Evolutionary conservation across 2,797 vertebrate genomes (phyloP).

Genomic region (Lithobates sylvaticus): DNA sequence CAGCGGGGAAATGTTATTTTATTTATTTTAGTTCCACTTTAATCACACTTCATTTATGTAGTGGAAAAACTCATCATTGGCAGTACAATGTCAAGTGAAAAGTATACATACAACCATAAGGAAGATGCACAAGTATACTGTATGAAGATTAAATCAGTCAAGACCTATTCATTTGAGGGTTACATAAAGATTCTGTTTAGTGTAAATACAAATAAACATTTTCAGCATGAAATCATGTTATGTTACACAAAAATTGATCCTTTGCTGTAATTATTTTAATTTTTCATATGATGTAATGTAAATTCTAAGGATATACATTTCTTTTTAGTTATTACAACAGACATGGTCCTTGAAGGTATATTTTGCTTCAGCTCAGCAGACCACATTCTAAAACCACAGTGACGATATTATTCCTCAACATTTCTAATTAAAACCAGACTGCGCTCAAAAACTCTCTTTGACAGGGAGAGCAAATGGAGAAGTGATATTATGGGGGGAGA

Average conservation of each 20-base stretch:
- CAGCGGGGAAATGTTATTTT: neutral
- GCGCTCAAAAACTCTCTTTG: neutral
- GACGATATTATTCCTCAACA: neutral
- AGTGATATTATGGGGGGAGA: neutral
- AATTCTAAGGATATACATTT: slow-evolving; percentile 10
- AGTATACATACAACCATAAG: neutral
- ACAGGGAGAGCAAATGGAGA: neutral
- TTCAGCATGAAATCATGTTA: neutral
- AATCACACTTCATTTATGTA: neutral
- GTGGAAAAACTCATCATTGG: too few species aligned
- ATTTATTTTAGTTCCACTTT: neutral
- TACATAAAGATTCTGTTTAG: neutral
- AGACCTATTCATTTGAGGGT: neutral
- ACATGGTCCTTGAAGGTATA: neutral
- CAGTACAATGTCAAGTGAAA: neutral
- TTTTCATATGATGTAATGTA: slow-evolving; percentile 12
- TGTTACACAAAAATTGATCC: neutral
- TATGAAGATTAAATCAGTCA: neutral
- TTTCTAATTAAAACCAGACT: slow-evolving; percentile 28
- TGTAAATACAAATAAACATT: neutral
- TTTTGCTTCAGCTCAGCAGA: slow-evolving; percentile 13
- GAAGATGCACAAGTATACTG: neutral
- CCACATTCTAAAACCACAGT: slow-evolving; percentile 24
- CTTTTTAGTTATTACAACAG: neutral
- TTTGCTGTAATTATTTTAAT: neutral